Base-by-base conservation (phyloP, 2,797 vertebrate genomes). In the Scarus forsteni region DNA sequence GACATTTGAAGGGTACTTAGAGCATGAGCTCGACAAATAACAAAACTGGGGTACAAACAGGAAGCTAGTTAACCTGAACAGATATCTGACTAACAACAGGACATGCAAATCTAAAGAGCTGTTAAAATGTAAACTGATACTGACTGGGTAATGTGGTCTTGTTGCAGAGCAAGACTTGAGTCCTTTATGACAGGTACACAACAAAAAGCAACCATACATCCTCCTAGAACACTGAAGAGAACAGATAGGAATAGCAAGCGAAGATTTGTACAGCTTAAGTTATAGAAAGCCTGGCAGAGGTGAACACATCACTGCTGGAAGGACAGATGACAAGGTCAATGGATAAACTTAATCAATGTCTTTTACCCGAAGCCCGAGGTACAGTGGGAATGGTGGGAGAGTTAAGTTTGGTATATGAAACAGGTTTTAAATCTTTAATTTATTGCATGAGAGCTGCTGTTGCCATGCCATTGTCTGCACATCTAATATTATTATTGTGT, bases 401-500 rank as follows among this genome's bases (percentile, higher is more conserved):
- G 39, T 52, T 61, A 27, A 15, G 9, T 35, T 15, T 16, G 18
- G 14, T 36, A 12, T 68, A 3, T 51, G 15, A 27, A 27, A 54
- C 13, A 60, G 10, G 45, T 18, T 40, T 43, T 18, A 38, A 62
- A 46, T 9, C 39, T 3, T 1, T 12, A 36, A 43, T 10, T 13
- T 38, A 8, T 1, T 39, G 51, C 34, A 27, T 16, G 12, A 14
- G 43, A 11, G 0, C 8, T 1, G 5, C 44, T 45, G 55, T 69
- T 63, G 69, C 59, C 34, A 67, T 68, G 53, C 46, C 56, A 49
- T 10, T 19, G 39, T 55, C 49, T 63, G 13, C 38, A 14, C 13
- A 27, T 48, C n/a, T 62, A 15, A 39, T 6, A 13, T 8, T 10
- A 19, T 6, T n/a, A 4, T n/a, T 42, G 11, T 5, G 5, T 6